Evolutionary conservation across 2,797 vertebrate species (phyloP), one percentile per base, ranked within the genome.

Genomic region (Menidia menidia): DNA sequence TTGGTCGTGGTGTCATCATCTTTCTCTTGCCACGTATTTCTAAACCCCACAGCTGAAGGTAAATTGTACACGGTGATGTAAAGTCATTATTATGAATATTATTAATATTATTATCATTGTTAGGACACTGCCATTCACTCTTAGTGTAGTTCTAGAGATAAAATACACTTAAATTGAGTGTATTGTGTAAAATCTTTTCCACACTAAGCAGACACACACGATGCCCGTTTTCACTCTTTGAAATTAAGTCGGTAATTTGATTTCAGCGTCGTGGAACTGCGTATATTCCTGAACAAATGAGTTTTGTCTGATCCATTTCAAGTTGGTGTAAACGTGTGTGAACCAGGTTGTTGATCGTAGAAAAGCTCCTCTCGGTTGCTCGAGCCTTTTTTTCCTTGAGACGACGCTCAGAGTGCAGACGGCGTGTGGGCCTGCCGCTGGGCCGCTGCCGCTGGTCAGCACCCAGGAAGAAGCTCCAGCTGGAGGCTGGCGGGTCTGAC

Each of bases 1-100:
- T 89, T 84, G 87, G 87, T 87, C 75, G 88, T 87, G 91, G 89
- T 88, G 91, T 92, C 78, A 83, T 84, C 80, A 88, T 92, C 82
- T 87, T 25, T 89, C 77, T 83, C 78, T 81, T 61, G 64, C 82
- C 88, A 83, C 90, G 83, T 66, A 16, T 81, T 77, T 77, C 64
- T 13, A 61, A 77, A 70, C 61, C 51, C 67, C 79, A 81, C 81
- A 47, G 78, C 87, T 73, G 71, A 84, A 82, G 71, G 82, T 41
- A 69, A 84, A 64, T 68, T 69, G 60, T 84, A 75, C 82, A 83
- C 80, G 48, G 58, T 60, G 73, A 70, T 61, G 72, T 75, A n/a
- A 86, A 73, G 44, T 67, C 63, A 59, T 54, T 52, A 76, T 75
- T 48, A 74, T 44, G 54, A 39, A 25, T 61, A 44, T 66, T 48